phyloP scores from a whole-genome alignment of 1,140 invertebrate species.

The Scaptomyza graminum region DNA sequence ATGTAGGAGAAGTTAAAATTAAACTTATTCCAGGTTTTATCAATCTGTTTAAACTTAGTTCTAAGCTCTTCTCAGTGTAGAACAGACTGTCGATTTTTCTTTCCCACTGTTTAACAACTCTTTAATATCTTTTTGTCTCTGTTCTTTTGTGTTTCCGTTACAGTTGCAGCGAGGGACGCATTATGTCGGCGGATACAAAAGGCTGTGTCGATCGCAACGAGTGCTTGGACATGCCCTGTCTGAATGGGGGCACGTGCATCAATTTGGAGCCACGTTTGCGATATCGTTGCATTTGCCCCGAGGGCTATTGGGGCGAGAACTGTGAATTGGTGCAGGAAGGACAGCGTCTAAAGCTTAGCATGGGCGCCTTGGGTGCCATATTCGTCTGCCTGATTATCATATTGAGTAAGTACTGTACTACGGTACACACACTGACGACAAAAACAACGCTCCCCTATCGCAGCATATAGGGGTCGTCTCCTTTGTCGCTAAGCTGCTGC shows the following conservation, averaged over 20 bases:
- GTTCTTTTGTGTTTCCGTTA: slow-evolving; percentile 9
- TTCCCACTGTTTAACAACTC: not conserved
- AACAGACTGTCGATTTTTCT: not conserved
- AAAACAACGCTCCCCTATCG: too few species aligned
- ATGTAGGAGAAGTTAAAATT: too few species aligned
- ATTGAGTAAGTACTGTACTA: slow-evolving; percentile 85
- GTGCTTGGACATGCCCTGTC: slow-evolving; percentile 86
- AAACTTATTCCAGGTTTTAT: too few species aligned
- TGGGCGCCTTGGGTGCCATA: slow-evolving; percentile 87
- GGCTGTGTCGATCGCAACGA: slow-evolving; percentile 87
- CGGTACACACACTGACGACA: not conserved
- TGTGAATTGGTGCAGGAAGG: slow-evolving; percentile 87
- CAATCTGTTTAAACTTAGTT: too few species aligned
- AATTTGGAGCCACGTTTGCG: slow-evolving; percentile 85
- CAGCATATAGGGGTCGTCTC: not conserved
- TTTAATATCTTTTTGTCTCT: not conserved
- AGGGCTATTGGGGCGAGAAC: slow-evolving; percentile 87
- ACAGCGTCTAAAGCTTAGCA: slow-evolving; percentile 86
- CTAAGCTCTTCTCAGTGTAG: too few species aligned
- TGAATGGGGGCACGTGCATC: slow-evolving; percentile 86
- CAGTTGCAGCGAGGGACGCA: slow-evolving; percentile 86
- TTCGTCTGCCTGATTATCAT: slow-evolving; percentile 87
- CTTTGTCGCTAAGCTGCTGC: slow-evolving; percentile 54
- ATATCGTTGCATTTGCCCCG: slow-evolving; percentile 86
- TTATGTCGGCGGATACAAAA: slow-evolving; percentile 86